phyloP scores from a whole-genome alignment of 1,140 invertebrate genomes.

The Drosophila sturtevanti region DNA sequence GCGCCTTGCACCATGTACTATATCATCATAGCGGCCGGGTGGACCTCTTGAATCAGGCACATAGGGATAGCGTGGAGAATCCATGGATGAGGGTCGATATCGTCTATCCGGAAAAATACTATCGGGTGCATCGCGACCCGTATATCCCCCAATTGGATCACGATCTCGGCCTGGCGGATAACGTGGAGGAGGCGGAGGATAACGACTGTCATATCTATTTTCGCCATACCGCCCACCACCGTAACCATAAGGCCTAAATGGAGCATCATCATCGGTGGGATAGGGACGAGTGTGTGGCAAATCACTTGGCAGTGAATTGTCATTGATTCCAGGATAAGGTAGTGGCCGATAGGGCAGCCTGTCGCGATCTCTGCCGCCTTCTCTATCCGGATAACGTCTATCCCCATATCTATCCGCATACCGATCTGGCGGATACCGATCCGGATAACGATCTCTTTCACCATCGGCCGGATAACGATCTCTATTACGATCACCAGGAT shows the following conservation, averaged over 20 bases:
- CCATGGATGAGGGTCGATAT: slow-evolving; percentile 71
- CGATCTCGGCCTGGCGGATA: slow-evolving; percentile 70
- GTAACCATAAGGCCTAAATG: slow-evolving; percentile 69
- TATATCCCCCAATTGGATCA: slow-evolving; percentile 70
- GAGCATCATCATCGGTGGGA: slow-evolving; percentile 69
- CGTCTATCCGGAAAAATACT: slow-evolving; percentile 78
- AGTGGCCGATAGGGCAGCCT: slow-evolving; percentile 77
- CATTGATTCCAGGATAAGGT: slow-evolving; percentile 76
- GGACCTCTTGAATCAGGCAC: slow-evolving; percentile 55
- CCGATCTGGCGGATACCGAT: slow-evolving; percentile 70
- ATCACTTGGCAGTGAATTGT: slow-evolving; percentile 70
- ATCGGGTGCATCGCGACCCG: slow-evolving; percentile 75
- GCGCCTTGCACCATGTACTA: slow-evolving; percentile 66
- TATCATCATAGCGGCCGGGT: slow-evolving; percentile 73
- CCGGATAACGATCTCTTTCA: slow-evolving; percentile 76
- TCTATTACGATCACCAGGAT: slow-evolving; percentile 56
- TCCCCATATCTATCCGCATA: slow-evolving; percentile 76
- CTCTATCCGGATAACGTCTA: slow-evolving; percentile 75
- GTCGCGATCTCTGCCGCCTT: slow-evolving; percentile 67
- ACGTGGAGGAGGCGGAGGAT: slow-evolving; percentile 70
- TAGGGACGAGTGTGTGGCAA: slow-evolving; percentile 73
- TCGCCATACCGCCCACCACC: slow-evolving; percentile 62
- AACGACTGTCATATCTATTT: slow-evolving; percentile 74
- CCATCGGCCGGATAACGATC: slow-evolving; percentile 59
- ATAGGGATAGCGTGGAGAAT: slow-evolving; percentile 60